Base-by-base conservation (phyloP, 2,113 vertebrate species). In the Semicossyphus pulcher region DNA sequence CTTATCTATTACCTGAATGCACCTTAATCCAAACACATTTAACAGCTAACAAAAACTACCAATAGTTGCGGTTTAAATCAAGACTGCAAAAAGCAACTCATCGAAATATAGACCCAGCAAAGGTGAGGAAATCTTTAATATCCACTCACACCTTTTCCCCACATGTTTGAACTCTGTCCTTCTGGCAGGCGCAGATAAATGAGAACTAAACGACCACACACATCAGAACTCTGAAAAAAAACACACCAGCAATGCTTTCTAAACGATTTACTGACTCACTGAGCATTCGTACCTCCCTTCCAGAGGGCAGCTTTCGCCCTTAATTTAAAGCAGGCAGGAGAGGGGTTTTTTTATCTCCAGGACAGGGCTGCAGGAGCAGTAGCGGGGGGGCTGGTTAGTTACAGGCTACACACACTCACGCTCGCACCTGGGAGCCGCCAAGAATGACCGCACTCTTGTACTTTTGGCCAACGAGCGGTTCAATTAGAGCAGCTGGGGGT, bases 401-500 rank as follows among this genome's bases (percentile, higher is more conserved):
- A 66, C 65, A 71, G 45, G 74, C 53, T 15, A 26, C 62, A 70
- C 49, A 52, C 63, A 32, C 57, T 60, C 54, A 34, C 3, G 1
- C 34, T 68, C 49, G 52, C 80, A 73, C 70, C 79, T 80, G 74
- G 71, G 54, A 75, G 74, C 69, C 65, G 63, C 57, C 41, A 57
- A 49, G 52, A 78, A 75, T 60, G 76, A 31, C 76, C 51, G 4
- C 32, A 41, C 26, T 71, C 76, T 71, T 74, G 81, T 81, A 44
- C 71, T 52, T 65, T 58, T 62, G 71, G 28, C 64, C 78, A 77
- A 53, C 23, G 49, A 76, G 72, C 37, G 37, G 53, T 67, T 83
- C 83, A 81, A 85, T 83, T 84, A 83, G 62, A 78, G 72, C 83
- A 54, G 76, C 25, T 0, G 72, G 90, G 83, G 84, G 76, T 84